A percentile compares a stretch with the other conserved stretches of the same genome.
phyloP scores from a whole-genome alignment of 2,113 vertebrate species.

The Ailuropoda melanoleuca region DNA sequence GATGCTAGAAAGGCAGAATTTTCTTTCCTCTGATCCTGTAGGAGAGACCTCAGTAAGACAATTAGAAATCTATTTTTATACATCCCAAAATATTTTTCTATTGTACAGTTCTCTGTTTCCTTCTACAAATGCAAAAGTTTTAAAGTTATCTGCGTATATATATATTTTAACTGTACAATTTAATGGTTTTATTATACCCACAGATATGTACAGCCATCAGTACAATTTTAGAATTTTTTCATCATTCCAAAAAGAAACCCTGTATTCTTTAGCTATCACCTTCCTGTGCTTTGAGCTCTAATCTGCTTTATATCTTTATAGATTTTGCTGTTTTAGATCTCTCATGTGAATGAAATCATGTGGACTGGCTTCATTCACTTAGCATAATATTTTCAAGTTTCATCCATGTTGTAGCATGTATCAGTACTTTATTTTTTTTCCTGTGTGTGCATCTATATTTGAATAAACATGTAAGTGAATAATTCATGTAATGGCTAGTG shows the following conservation, averaged over 20 bases:
- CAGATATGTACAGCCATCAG: background rate
- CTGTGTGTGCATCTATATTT: background rate
- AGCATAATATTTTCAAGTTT: background rate
- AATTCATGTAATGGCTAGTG: background rate
- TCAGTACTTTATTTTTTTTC: background rate
- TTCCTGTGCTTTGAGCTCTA: background rate
- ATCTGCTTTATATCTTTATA: constrained; percentile 3
- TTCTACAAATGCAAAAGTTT: background rate
- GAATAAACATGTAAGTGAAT: background rate
- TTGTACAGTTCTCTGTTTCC: constrained; percentile 6
- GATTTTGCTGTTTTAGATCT: background rate
- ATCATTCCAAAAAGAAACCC: background rate
- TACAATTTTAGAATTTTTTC: constrained; percentile 14
- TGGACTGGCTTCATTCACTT: background rate
- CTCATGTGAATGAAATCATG: constrained; percentile 10
- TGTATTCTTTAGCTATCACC: background rate
- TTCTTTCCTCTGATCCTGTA: background rate
- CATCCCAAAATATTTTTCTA: constrained; percentile 4
- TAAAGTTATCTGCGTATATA: background rate
- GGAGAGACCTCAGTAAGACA: background rate
- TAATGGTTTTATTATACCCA: constrained; percentile 10
- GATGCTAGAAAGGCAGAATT: background rate
- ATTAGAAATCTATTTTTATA: background rate
- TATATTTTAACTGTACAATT: constrained; percentile 38
- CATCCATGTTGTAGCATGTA: background rate